Evolutionary conservation across 2,113 vertebrate genomes (phyloP), one percentile per base, ranked within the genome.

Genomic region (Nycticryphes semicollaris): DNA sequence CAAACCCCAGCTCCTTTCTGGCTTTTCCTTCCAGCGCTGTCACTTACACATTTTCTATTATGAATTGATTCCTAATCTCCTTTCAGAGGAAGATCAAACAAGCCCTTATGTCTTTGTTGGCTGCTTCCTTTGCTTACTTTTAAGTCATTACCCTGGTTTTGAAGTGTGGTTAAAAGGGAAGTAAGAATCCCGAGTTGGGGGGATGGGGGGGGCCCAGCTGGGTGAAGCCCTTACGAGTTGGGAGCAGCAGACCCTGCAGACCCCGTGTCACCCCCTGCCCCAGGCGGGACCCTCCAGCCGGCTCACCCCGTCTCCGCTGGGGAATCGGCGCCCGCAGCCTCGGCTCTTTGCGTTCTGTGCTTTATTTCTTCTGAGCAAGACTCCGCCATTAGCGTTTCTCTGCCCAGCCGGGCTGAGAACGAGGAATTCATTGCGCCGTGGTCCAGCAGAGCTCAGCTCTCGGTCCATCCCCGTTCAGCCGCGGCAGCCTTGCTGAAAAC

Each of bases 21-120:
- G 11, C 53, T 77, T 91, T 74, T 87, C 86, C 84, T 90, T 76
- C 47, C 69, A 51, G 82, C 54, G 5, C 84, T 50, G 43, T 96
- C 50, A 15, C 93, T 73, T 30, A 31, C 53, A 68, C 39, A 25
- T 85, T 84, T 93, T 78, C 39, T 23, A 6, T 92, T 77, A 90
- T 92, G 90, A 94, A 80, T 70, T 82, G 87, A 69, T 96, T 94
- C 94, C 94, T 94, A 87, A 96, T 95, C 89, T 94, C 74, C 87
- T 95, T 94, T 95, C 91, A 97, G 95, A 92, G 89, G 39, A 93
- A 97, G 95, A 97, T 97, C 96, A 98, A 95, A 96, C 85, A 53
- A 82, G 70, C 90, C 73, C 75, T 90, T 25, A 62, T 86, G 83
- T 87, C 96, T 87, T 87, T 87, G 67, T 90, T 41, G 63, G 67